Base-by-base conservation (phyloP, 2,113 vertebrate species). In the Spea multiplicata region DNA sequence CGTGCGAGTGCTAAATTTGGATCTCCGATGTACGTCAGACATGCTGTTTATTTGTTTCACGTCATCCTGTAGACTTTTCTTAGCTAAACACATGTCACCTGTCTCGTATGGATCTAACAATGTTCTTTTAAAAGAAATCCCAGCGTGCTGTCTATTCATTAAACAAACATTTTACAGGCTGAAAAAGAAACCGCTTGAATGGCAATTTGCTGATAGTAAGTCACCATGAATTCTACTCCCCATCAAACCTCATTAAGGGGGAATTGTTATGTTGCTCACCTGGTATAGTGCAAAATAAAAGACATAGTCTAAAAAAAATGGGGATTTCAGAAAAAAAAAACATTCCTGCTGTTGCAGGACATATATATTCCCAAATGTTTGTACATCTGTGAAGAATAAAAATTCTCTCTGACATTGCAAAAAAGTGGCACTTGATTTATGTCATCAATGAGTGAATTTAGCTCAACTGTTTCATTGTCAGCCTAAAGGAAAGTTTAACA, bases 131-230 rank as follows among this genome's bases (percentile, higher is more conserved):
- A 67, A 73, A 52, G 44, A 73, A 80, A 80, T 47, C 61, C 67
- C 9, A 71, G 70, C 61, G 44, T 45, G 50, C 70, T 66, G 61
- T 80, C 61, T 67, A 73, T 73, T 73, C 70, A 80, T 80, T 80
- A 80, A 73, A 49, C 48, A 80, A 71, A 66, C 62, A 44, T 78
- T 79, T 79, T 66, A 73, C 61, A 79, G 59, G 52, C 62, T 65
- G 66, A 73, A 73, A 79, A 78, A 57, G 69, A 66, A 79, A 57
- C 69, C 71, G 67, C 61, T 80, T 80, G 77, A 73, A 80, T 66
- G 71, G 70, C 77, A 80, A 80, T 73, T 80, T 73, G 73, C 77
- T 66, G 77, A 80, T 73, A 80, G 77, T 73, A 73, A 73, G 70
- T 80, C 70, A 73, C 69, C 59, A 79, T 79, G 62, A 80, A 73